These are phyloP conservation scores for Pseudomyrmex dendroicus DNA, from an alignment of 1,140 invertebrate genomes.

Conservation along the genomic window DNA sequence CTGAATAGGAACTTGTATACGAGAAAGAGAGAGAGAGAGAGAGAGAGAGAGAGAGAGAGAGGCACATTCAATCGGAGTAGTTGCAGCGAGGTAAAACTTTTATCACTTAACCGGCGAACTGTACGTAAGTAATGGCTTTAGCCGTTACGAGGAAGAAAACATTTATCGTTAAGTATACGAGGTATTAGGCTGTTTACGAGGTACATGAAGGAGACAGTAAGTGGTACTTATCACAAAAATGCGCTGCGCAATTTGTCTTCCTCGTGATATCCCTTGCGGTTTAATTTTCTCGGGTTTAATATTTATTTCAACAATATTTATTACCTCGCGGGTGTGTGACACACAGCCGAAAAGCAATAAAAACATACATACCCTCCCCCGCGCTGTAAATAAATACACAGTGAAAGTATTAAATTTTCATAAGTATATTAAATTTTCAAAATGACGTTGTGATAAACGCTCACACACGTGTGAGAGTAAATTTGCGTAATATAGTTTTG, in stretches of 20 bases:
- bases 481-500: neutral
- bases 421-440: too few species aligned
- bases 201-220: conserved; percentile 31
- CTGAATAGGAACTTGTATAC: too few species aligned
- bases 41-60: neutral
- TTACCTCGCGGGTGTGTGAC: too few species aligned
- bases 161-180: neutral
- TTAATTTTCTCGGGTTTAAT: neutral
- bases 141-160: neutral
- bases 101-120: neutral
- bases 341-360: neutral
- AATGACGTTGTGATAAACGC: too few species aligned
- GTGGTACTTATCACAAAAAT: conserved; percentile 20
- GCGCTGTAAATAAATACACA: neutral
- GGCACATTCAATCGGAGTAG: neutral
- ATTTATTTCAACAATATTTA: neutral
- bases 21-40: neutral
- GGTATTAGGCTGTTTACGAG: conserved; percentile 11
- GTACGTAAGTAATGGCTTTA: conserved; percentile 9
- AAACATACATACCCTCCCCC: neutral
- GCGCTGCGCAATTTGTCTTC: conserved; percentile 13
- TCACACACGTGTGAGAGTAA: too few species aligned
- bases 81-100: neutral
- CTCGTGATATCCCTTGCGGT: neutral
- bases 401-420: too few species aligned